These are phyloP conservation scores for Nansenia antarctica DNA, from an alignment of 2,113 vertebrate genomes.

Conservation along the genomic window DNA sequence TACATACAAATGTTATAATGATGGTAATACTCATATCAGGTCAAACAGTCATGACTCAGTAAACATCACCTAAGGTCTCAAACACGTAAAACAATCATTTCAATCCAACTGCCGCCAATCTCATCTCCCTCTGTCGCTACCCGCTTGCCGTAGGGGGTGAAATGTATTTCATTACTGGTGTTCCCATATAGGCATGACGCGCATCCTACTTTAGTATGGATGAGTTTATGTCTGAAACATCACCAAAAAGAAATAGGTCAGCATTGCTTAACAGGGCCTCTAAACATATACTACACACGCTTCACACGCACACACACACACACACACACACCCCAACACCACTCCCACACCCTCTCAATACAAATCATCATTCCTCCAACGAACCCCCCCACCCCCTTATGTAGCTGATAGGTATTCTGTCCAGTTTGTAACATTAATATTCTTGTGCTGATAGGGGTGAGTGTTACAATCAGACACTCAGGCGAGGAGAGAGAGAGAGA, in stretches of 20 bases:
- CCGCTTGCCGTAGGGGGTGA: conserved; percentile 14
- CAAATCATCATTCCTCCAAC: conserved; percentile 32
- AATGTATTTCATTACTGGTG: conserved; percentile 22
- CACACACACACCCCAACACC: conserved; percentile 26
- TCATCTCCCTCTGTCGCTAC: background rate
- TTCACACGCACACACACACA: conserved; percentile 32
- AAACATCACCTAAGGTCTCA: too few relatives aligned
- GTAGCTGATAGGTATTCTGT: too few relatives aligned
- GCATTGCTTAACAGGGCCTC: conserved; percentile 63
- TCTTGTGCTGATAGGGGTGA: conserved; percentile 40
- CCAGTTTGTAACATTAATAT: conserved; percentile 30
- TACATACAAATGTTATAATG: too few relatives aligned
- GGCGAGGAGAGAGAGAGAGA: too few relatives aligned
- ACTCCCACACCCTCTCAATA: background rate
- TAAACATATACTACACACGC: conserved; percentile 46
- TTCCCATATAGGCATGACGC: conserved; percentile 39
- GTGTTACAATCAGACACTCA: background rate
- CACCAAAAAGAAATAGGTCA: conserved; percentile 51
- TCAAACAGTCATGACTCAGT: too few relatives aligned
- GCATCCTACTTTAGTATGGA: conserved; percentile 41
- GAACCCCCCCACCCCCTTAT: too few relatives aligned
- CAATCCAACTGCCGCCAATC: background rate
- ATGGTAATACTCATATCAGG: too few relatives aligned
- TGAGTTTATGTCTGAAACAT: conserved; percentile 14
- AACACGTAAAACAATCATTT: background rate